Percentiles rank a stretch among this genome's conserved stretches.
Conservation (phyloP, 1,140 invertebrate genomes). For the Sycophila sp. region DNA sequence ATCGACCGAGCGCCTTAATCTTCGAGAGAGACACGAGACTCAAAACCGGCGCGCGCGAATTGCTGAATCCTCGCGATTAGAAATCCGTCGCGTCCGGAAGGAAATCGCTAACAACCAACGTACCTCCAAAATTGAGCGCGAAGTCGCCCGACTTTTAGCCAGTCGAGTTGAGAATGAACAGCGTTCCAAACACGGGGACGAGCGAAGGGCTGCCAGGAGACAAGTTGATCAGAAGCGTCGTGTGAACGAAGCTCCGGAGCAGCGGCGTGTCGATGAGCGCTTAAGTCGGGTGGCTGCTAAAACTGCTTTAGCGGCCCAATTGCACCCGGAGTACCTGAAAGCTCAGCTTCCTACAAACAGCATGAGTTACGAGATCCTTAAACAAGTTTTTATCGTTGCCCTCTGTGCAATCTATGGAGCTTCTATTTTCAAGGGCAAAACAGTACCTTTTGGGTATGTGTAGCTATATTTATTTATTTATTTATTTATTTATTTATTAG, state of each 20-base stretch:
- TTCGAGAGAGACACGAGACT: neutral
- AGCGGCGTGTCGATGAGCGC: too few species aligned
- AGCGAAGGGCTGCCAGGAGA: too few species aligned
- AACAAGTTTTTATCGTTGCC: slow-evolving; percentile 47
- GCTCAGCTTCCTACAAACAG: slow-evolving; percentile 3
- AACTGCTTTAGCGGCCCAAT: too few species aligned
- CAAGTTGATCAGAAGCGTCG: neutral
- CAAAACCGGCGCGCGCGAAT: neutral
- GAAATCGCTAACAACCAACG: too few species aligned
- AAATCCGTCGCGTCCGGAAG: neutral
- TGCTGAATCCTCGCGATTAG: neutral
- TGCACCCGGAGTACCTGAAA: slow-evolving; percentile 35
- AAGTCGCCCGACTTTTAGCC: too few species aligned
- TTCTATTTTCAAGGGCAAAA: slow-evolving; percentile 51
- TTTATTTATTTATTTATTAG: neutral
- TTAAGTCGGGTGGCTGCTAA: too few species aligned
- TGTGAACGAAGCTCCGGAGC: too few species aligned
- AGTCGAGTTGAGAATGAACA: too few species aligned
- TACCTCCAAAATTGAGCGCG: too few species aligned
- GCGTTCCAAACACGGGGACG: too few species aligned
- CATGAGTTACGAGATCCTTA: slow-evolving; percentile 41
- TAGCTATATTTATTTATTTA: neutral
- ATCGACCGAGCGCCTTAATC: neutral
- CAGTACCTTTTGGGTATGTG: slow-evolving; percentile 44
- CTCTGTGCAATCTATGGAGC: slow-evolving; percentile 53